phyloP scores from a whole-genome alignment of 2,113 vertebrate species.

The Neoarius graeffei region DNA sequence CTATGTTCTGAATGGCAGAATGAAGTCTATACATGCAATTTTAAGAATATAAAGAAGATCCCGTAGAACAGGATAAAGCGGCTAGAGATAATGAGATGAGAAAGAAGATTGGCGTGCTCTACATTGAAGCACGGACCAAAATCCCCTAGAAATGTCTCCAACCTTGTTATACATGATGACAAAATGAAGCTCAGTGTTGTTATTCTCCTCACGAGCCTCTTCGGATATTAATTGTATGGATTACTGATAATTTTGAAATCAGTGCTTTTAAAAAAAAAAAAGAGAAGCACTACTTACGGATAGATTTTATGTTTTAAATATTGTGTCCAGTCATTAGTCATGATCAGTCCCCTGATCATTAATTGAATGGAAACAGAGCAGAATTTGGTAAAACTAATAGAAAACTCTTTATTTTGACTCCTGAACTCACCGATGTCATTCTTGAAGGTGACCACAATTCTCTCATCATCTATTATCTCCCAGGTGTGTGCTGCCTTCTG shows the following conservation, averaged over 20 bases:
- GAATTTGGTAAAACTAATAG: not conserved
- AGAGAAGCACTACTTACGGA: not conserved
- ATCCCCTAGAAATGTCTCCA: not conserved
- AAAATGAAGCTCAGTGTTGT: not conserved
- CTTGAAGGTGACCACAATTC: slow-evolving; percentile 60
- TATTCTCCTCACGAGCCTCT: not conserved
- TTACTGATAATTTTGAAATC: not conserved
- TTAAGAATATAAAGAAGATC: not conserved
- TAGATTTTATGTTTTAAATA: not conserved
- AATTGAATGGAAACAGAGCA: not conserved
- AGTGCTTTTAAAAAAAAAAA: not conserved
- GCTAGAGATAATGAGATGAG: no score
- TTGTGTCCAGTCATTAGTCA: not conserved
- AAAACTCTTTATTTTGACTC: not conserved
- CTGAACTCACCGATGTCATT: slow-evolving; percentile 56
- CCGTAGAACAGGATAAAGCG: no score
- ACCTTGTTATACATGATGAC: not conserved
- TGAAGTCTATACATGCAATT: not conserved
- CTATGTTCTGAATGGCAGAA: not conserved
- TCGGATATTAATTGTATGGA: not conserved
- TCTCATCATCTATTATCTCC: slow-evolving; percentile 59
- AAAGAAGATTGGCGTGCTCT: not conserved
- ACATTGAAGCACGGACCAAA: not conserved
- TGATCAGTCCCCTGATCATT: not conserved
- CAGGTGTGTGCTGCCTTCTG: slow-evolving; percentile 50